A percentile compares a stretch with the other conserved stretches of the same genome.
Evolutionary conservation across 2,113 vertebrate genomes (phyloP).

Genomic region (Nothobranchius kuhntae): DNA sequence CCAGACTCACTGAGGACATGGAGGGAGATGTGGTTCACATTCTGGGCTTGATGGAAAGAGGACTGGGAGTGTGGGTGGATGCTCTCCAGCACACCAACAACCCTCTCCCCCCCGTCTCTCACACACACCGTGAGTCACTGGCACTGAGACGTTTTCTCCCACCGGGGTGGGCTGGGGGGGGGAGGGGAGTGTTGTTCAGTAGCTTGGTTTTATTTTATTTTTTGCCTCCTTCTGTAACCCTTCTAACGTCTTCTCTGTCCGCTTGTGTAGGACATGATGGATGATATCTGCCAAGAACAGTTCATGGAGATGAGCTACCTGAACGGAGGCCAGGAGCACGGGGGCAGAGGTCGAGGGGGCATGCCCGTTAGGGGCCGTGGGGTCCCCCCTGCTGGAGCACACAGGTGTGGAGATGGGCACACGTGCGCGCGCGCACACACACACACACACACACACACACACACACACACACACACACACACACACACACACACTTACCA

Average conservation of each 20-base stretch:
- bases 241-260: constrained; percentile 7
- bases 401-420: constrained; percentile 78
- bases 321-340: constrained; percentile 91
- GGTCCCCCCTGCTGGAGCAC: constrained; percentile 83
- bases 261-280: constrained; percentile 91
- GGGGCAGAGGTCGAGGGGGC: constrained; percentile 84
- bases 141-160: constrained; percentile 38
- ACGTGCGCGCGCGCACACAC: not conserved
- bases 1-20: constrained; percentile 36
- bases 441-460: constrained; percentile 1
- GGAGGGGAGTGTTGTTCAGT: constrained; percentile 1
- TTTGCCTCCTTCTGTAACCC: not conserved
- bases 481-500: too few relatives aligned
- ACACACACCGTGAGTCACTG: constrained; percentile 46
- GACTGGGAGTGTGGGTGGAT: constrained; percentile 47
- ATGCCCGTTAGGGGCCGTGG: constrained; percentile 88
- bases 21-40: constrained; percentile 50
- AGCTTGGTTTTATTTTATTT: constrained; percentile 17
- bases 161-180: not conserved
- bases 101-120: constrained; percentile 8
- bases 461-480: not conserved
- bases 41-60: constrained; percentile 49
- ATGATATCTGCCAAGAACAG: constrained; percentile 97
- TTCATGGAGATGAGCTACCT: constrained; percentile 97
- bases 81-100: constrained; percentile 28